These are phyloP conservation scores for Crax fasciolata DNA, from an alignment of 2,797 vertebrate species.

Conservation along the genomic window DNA sequence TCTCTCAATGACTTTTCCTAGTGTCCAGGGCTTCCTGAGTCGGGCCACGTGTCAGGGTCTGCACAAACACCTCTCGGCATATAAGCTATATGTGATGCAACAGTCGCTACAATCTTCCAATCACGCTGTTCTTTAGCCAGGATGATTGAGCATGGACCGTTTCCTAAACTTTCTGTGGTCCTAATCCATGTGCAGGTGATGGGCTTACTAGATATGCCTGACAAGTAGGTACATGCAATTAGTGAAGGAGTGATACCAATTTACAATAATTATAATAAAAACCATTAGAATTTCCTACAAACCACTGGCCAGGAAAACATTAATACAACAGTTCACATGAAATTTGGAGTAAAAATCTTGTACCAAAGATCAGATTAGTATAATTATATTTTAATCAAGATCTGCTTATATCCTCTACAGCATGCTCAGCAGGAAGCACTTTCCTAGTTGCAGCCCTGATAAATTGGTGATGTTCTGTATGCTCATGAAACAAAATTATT, in stretches of 20 bases:
- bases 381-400: slow-evolving; percentile 5
- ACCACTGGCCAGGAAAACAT: background rate
- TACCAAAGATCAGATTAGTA: background rate
- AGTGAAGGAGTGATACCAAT: background rate
- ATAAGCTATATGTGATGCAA: background rate
- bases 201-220: background rate
- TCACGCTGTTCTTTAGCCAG: background rate
- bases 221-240: background rate
- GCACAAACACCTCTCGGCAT: rapidly evolving
- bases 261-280: background rate
- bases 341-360: background rate
- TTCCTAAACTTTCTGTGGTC: background rate
- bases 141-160: background rate
- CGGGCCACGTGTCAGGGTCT: background rate
- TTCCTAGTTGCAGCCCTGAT: background rate
- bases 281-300: background rate
- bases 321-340: background rate
- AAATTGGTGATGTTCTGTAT: background rate
- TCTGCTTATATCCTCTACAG: background rate
- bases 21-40: background rate
- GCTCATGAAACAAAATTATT: background rate
- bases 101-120: background rate
- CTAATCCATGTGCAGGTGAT: background rate
- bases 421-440: background rate
- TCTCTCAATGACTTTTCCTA: background rate